A percentile compares a stretch with the other conserved stretches of the same genome.
These are phyloP conservation scores for Gymnogyps californianus DNA, from an alignment of 2,113 vertebrate species.

Conservation along the genomic window DNA sequence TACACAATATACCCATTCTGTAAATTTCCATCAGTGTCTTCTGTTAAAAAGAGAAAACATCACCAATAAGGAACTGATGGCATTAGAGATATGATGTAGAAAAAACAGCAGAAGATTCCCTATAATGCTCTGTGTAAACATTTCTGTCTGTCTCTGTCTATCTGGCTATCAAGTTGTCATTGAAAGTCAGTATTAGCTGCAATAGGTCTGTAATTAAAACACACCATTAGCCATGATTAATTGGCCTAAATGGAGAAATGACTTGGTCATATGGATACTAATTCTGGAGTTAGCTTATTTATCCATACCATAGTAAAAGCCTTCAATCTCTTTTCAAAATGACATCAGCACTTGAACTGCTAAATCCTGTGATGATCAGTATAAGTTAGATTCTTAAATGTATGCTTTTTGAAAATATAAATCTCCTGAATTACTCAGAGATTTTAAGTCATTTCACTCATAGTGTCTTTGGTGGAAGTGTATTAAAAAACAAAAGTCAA, in stretches of 20 bases:
- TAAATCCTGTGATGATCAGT: background rate
- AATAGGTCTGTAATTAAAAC: background rate
- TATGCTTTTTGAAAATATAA: background rate
- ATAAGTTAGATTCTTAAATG: background rate
- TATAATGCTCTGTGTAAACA: background rate
- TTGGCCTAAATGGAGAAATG: background rate
- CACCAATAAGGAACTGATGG: background rate
- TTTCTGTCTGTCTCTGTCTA: background rate
- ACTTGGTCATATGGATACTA: background rate
- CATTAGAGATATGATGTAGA: background rate
- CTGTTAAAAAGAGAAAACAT: background rate
- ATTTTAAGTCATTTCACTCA: background rate
- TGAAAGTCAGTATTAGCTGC: background rate
- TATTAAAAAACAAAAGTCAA: background rate
- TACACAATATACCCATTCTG: background rate
- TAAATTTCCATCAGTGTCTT: background rate
- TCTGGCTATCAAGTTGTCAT: background rate
- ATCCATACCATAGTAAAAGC: background rate
- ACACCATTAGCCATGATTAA: background rate
- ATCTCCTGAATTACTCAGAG: background rate
- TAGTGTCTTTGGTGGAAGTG: background rate
- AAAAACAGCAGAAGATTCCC: background rate
- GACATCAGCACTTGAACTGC: background rate
- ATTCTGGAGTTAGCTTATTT: background rate
- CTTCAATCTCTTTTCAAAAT: background rate